Base-by-base conservation (phyloP, 2,888 invertebrate species). In the Troides helena region DNA sequence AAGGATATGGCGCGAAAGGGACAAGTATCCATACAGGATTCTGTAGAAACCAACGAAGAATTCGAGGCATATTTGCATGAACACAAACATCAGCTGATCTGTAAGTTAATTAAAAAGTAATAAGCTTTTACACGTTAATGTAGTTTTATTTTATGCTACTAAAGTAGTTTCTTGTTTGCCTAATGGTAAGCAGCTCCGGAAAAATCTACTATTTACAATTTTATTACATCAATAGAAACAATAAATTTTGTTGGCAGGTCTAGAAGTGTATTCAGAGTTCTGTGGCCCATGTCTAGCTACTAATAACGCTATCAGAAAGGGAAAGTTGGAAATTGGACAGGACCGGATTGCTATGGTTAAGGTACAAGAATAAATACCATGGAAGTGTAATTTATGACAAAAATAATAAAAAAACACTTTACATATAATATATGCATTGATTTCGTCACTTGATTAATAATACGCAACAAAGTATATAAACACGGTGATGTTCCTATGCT, bases 251-350 rank as follows among this genome's bases (percentile, higher is more conserved):
- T 46, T 57, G 69, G 1, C 69, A 92, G 92, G 91, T 76, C 79
- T 95, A 78, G 96, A 96, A 81, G 93, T 96, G 8, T 96, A 94
- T 81, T 95, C 95, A 0, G 95, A 94, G 2, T 96, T 95, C 94
- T 94, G 95, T 76, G 96, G 96, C 0, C 93, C 94, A 0, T 95
- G 96, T 76, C 75, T 92, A 30, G 95, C 95, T 0, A 94, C 96
- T 81, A 84, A 89, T 0, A 93, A 94, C 63, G 94, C 94, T 53
- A 85, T 96, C 69, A 93, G 95, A 73, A 95, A 94, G 78, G 92
- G 95, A 23, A 96, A 96, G 79, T 85, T 95, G 74, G 96, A 96
- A 82, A 88, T 95, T 5, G 96, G 96, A 61, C 94, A 94, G 71
- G 95, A 95, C 50, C 75, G 85, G 8, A 93, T 96, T 50, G 93